A percentile compares a stretch with the other conserved stretches of the same genome.
phyloP scores from a whole-genome alignment of 2,797 vertebrate genomes.

The Chloroceryle inda region DNA sequence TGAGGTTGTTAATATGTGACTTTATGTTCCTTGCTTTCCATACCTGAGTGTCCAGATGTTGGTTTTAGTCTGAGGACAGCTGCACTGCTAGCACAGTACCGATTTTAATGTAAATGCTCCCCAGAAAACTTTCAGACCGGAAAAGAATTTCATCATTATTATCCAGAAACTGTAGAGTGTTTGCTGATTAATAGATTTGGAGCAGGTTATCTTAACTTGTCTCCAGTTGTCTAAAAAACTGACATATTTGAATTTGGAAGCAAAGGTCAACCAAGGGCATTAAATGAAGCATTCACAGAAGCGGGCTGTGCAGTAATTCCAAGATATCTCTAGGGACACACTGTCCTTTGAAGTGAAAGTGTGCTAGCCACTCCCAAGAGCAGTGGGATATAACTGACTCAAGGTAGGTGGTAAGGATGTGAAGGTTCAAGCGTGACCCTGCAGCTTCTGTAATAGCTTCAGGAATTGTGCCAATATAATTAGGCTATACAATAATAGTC shows the following conservation, averaged over 20 bases:
- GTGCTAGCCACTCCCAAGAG: not conserved
- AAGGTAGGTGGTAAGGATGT: not conserved
- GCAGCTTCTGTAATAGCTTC: not conserved
- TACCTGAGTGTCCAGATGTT: not conserved
- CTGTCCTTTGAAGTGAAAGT: not conserved
- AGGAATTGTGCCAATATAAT: not conserved
- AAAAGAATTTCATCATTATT: not conserved
- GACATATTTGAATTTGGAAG: not conserved
- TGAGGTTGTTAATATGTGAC: not conserved
- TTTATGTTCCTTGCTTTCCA: not conserved
- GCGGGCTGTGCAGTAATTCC: not conserved
- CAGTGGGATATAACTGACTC: not conserved
- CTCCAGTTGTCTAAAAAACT: not conserved
- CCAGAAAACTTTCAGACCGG: not conserved
- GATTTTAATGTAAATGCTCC: not conserved
- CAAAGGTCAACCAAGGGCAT: not conserved
- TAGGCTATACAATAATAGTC: not conserved
- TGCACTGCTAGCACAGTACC: not conserved
- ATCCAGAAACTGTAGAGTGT: not conserved
- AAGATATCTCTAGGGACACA: fast-evolving
- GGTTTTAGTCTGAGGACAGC: not conserved
- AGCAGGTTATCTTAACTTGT: not conserved
- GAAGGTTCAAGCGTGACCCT: not conserved
- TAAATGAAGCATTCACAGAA: not conserved
- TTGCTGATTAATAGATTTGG: not conserved